Base-by-base conservation (phyloP, 2,113 vertebrate species). In the Terrapene triunguis region DNA sequence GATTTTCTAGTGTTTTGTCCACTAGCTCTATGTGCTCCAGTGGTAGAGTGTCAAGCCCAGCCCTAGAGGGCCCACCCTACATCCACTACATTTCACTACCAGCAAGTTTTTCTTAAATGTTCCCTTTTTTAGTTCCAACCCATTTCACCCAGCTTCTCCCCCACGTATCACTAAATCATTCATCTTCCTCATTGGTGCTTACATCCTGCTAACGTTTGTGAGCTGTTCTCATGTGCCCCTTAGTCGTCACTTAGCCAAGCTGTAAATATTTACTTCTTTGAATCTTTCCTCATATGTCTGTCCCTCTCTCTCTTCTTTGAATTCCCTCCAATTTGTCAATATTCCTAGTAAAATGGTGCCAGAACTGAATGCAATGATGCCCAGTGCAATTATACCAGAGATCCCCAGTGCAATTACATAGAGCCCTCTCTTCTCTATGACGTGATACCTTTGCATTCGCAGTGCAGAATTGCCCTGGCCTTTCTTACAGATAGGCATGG, bases 261-360 rank as follows among this genome's bases (percentile, higher is more conserved):
- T 96, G 17, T 48, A 96, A 90, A 92, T 25, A 57, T 38, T 94
- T 85, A 81, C 25, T 47, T 87, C 48, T 81, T 84, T 65, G 32
- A 47, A 69, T 80, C 80, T 91, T 74, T 74, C 86, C 8, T 87
- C 55, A 65, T 53, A 51, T 35, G 53, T 92, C n/a, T 65, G 25
- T 29, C 62, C 50, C 35, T 22, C 44, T 29, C 14, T 29, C n/a
- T 89, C 74, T 38, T 35, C 44, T 54, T 38, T 25, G 51, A 76
- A 51, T 47, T 78, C 5, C 59, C 54, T 55, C n/a, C 25, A 51
- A 12, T 87, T 89, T 86, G 65, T 78, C 74, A 8, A 35, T 35
- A 5, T 80, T 85, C 47, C 54, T 85, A 54, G 29, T n/a, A 51
- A n/a, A 11, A 32, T 85, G 51, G 35, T 79, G 16, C 51, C 69